Evolutionary conservation across 2,888 invertebrate genomes (phyloP), one percentile per base, ranked within the genome.

Genomic region (Epistrophella euchroma): DNA sequence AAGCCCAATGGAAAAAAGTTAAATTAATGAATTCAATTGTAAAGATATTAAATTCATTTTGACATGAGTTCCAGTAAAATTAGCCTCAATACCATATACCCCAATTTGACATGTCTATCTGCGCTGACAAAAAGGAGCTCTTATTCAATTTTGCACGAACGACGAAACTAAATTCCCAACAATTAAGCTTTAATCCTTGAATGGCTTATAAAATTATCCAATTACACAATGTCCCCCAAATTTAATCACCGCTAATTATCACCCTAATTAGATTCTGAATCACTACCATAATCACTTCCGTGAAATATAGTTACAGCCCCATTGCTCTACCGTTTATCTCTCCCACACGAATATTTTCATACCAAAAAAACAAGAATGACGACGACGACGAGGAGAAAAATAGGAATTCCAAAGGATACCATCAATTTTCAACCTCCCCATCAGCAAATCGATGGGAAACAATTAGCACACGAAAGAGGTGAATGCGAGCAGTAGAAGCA

Each of bases 161-260:
- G 0, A 47, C 32, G 0, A 40, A 60, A 22, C 37, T 60, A 15
- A 17, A 66, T 28, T 25, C 17, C 19, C 35, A 17, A 13, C 66
- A 66, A 66, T 66, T 68, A 68, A 52, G 37, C 52, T 66, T 55
- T 55, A 55, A 75, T 75, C 80, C 32, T 55, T 56, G 56, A 52
- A 13, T 75, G 50, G 64, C 52, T 80, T 66, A 72, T 77, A 73
- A 68, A 85, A 72, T 85, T 81, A 74, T 19, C 82, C 83, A 84
- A 79, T 84, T 84, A 79, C 70, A 74, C 60, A 37, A 22, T 40
- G 55, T 55, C 13, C 70, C 72, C 50, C 52, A 37, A 37, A 82
- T 52, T 82, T 77, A 74, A 86, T 86, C 86, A 82, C 73, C 77
- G 68, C 82, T 82, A 82, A 86, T 86, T 86, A 78, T 78, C 82